Evolutionary conservation across 1,140 invertebrate genomes (phyloP).

Genomic region (Drosophila kanapiae): DNA sequence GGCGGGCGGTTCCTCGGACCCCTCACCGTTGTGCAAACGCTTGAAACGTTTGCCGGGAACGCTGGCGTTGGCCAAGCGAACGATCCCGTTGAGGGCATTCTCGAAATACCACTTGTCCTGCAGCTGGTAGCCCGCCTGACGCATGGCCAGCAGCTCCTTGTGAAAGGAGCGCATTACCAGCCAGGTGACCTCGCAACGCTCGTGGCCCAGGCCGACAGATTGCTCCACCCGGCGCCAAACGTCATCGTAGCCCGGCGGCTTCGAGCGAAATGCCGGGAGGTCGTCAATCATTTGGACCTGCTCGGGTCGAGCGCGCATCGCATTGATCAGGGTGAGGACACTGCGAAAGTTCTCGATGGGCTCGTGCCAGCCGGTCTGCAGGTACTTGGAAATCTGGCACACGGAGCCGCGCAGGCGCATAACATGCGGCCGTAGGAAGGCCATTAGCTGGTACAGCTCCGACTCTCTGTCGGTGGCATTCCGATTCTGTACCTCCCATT

Average conservation of each 20-base stretch:
- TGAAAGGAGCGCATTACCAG: constrained; percentile 68
- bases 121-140: constrained; percentile 62
- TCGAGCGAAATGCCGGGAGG: not conserved
- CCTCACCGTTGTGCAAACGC: not conserved
- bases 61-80: not conserved
- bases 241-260: constrained; percentile 36
- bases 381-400: constrained; percentile 60
- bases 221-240: constrained; percentile 39
- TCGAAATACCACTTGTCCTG: constrained; percentile 82
- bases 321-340: constrained; percentile 50
- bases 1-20: not conserved
- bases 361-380: constrained; percentile 52
- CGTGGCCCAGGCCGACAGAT: not conserved
- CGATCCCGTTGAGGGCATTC: constrained; percentile 47
- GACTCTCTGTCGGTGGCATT: not conserved
- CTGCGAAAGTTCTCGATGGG: constrained; percentile 73
- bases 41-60: not conserved
- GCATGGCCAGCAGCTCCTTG: constrained; percentile 63
- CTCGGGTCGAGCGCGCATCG: constrained; percentile 47
- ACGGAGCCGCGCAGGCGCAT: constrained; percentile 34
- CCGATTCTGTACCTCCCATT: constrained; percentile 57
- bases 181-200: constrained; percentile 76
- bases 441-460: constrained; percentile 21
- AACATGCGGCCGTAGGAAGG: constrained; percentile 44
- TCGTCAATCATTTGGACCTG: constrained; percentile 39